Base-by-base conservation (phyloP, 2,888 invertebrate species). In the Chloromyia formosa region DNA sequence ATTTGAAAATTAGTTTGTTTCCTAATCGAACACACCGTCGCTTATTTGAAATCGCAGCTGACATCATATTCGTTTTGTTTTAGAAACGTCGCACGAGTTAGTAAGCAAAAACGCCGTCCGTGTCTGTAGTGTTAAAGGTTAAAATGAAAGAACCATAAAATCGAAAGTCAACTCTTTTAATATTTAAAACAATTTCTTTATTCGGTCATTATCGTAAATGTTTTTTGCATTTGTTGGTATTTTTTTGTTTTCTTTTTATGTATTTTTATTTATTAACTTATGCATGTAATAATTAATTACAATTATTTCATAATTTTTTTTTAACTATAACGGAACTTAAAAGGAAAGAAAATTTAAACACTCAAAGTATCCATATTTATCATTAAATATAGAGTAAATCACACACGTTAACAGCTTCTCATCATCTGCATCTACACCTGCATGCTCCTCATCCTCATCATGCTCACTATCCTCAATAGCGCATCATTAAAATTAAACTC, bases 111-210 rank as follows among this genome's bases (percentile, higher is more conserved):
- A n/a, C n/a, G n/a, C n/a, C n/a, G n/a, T n/a, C n/a, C n/a, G n/a
- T n/a, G n/a, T n/a, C n/a, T n/a, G n/a, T n/a, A n/a, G n/a, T n/a
- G n/a, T n/a, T n/a, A n/a, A n/a, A n/a, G n/a, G n/a, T n/a, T n/a
- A n/a, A n/a, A n/a, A n/a, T n/a, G n/a, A n/a, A n/a, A n/a, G n/a
- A n/a, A n/a, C n/a, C n/a, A n/a, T n/a, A n/a, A n/a, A n/a, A n/a
- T n/a, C n/a, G n/a, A n/a, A n/a, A n/a, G n/a, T n/a, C n/a, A n/a
- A n/a, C n/a, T n/a, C n/a, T 49, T 66, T 49, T 12, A 66, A 42
- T 66, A 66, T 71, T 71, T 71, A 71, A 71, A 71, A 71, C 71
- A 54, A 71, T 71, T 71, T 71, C 54, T 71, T 71, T 71, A 71
- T 71, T 69, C 49, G n/a, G 12, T 45, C 20, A 66, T 71, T 71